Evolutionary conservation across 2,888 invertebrate genomes (phyloP).

Genomic region (Proisotoma minuta): DNA sequence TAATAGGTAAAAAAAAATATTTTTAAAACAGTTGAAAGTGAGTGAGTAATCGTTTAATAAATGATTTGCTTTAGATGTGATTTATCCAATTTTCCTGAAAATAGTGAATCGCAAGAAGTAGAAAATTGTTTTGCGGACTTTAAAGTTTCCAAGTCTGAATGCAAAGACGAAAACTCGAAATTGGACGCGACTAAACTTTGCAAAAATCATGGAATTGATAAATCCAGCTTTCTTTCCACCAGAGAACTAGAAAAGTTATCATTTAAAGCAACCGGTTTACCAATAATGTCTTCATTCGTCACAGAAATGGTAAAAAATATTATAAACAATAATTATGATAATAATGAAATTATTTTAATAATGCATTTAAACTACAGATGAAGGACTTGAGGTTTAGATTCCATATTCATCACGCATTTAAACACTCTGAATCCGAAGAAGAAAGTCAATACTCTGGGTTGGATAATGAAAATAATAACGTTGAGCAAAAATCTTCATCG

Average conservation of each 20-base stretch:
- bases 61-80: background rate
- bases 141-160: background rate
- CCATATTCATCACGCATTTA: background rate
- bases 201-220: background rate
- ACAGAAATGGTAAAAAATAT: slow-evolving; percentile 8
- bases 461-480: background rate
- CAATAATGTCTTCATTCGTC: slow-evolving; percentile 14
- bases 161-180: background rate
- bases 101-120: too few relatives aligned
- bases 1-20: too few relatives aligned
- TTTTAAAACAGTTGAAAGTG: too few relatives aligned
- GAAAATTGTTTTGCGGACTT: slow-evolving; percentile 10
- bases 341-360: background rate
- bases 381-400: background rate
- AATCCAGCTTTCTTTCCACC: background rate
- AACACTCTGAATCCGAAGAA: background rate
- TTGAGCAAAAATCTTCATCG: background rate
- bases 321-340: background rate
- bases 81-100: too few relatives aligned
- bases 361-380: background rate
- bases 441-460: background rate
- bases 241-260: background rate
- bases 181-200: slow-evolving; percentile 6
- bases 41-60: background rate
- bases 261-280: background rate